Conservation (phyloP, 2,888 invertebrate genomes). For the Alentia gelatinosa region DNA sequence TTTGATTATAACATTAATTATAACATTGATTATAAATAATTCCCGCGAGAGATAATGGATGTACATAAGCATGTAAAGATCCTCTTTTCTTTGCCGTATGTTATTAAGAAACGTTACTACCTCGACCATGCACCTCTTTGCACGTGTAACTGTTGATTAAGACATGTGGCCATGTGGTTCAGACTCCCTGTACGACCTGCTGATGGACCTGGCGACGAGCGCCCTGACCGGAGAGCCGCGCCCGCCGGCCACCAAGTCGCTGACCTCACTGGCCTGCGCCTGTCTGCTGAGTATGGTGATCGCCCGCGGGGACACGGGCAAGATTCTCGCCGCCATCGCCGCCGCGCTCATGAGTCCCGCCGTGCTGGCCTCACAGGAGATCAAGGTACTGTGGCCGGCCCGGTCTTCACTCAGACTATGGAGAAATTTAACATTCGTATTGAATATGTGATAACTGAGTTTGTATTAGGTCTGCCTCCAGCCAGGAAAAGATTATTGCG, state of each 20-base stretch:
- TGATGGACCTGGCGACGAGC: constrained; percentile 90
- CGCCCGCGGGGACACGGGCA: constrained; percentile 95
- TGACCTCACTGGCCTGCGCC: constrained; percentile 94
- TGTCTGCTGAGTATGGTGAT: constrained; percentile 95
- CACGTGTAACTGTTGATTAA: no score
- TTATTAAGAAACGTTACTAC: no score
- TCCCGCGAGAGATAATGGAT: no score
- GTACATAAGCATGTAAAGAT: no score
- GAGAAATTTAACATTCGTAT: no score
- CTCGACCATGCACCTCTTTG: no score
- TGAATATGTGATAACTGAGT: no score
- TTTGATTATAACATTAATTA: no score
- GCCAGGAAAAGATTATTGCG: no score
- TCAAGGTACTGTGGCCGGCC: constrained; percentile 80
- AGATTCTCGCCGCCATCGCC: constrained; percentile 91
- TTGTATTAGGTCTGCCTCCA: no score
- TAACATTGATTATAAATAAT: no score
- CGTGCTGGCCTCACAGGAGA: constrained; percentile 88
- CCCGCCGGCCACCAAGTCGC: constrained; percentile 68
- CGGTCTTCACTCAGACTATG: background rate
- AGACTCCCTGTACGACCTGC: constrained; percentile 90
- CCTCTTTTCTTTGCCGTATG: no score
- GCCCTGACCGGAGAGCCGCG: constrained; percentile 38
- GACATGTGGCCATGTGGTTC: constrained; percentile 78
- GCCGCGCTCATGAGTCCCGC: constrained; percentile 93